These are phyloP conservation scores for Paelopatides confundens DNA, from an alignment of 53 echinoderm and acorn worm species.

Conservation along the genomic window DNA sequence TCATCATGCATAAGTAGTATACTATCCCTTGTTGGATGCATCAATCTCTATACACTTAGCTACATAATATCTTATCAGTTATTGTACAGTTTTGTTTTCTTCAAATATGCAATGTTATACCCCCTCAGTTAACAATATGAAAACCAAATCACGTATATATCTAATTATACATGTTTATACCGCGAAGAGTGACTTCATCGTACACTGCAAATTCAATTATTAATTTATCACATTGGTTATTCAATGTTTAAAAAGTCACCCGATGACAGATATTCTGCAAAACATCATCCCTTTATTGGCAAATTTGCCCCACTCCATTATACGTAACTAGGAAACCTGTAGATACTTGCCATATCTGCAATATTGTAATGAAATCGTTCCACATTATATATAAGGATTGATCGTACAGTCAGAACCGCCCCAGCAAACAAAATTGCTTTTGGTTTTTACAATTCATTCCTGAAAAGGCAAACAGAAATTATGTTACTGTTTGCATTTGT, in stretches of 20 bases:
- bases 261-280: not conserved
- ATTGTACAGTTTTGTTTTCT: no score
- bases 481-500: not conserved
- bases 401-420: not conserved
- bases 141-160: not conserved
- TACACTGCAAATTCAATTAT: not conserved
- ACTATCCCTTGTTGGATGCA: no score
- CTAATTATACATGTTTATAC: not conserved
- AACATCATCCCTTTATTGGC: not conserved
- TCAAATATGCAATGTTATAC: no score
- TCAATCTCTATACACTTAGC: no score
- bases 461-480: not conserved
- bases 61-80: no score
- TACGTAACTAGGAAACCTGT: not conserved
- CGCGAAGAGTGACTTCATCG: not conserved
- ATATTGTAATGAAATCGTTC: not conserved
- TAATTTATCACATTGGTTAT: not conserved
- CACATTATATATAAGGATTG: not conserved
- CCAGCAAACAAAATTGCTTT: not conserved
- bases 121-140: no score
- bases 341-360: not conserved
- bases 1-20: no score
- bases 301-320: not conserved
- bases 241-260: not conserved
- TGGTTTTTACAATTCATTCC: not conserved